Conservation (phyloP, 1,140 invertebrate species). For the Ridgeia piscesae region DNA sequence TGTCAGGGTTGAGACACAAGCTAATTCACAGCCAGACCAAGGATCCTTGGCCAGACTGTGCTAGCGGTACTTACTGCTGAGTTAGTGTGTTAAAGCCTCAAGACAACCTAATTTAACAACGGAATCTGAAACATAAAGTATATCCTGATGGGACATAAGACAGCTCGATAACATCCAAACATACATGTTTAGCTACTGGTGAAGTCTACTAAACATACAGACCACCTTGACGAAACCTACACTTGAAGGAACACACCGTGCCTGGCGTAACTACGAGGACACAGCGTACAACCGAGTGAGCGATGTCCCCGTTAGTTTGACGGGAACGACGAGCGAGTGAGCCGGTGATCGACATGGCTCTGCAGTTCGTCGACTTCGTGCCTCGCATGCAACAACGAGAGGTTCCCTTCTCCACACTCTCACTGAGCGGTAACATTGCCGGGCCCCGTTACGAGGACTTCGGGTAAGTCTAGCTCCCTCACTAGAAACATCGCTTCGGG, state of each 20-base stretch:
- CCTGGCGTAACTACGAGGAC: neutral
- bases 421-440: slow-evolving; percentile 10
- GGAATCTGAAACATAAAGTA: neutral
- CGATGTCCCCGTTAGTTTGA: neutral
- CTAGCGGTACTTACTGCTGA: neutral
- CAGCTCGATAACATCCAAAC: neutral
- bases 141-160: neutral
- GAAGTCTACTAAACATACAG: neutral
- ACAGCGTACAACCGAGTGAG: neutral
- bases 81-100: neutral
- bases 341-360: neutral
- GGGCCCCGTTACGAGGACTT: slow-evolving; percentile 20
- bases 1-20: neutral
- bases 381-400: slow-evolving; percentile 9
- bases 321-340: neutral
- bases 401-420: slow-evolving; percentile 9
- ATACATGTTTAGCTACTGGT: neutral
- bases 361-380: slow-evolving; percentile 17
- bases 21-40: too few relatives aligned
- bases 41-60: neutral
- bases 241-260: too few relatives aligned
- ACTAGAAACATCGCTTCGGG: neutral
- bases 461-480: slow-evolving; percentile 19
- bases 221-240: neutral
- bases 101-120: neutral